phyloP scores from a whole-genome alignment of 2,888 invertebrate species.

The Apodemia hepburni region DNA sequence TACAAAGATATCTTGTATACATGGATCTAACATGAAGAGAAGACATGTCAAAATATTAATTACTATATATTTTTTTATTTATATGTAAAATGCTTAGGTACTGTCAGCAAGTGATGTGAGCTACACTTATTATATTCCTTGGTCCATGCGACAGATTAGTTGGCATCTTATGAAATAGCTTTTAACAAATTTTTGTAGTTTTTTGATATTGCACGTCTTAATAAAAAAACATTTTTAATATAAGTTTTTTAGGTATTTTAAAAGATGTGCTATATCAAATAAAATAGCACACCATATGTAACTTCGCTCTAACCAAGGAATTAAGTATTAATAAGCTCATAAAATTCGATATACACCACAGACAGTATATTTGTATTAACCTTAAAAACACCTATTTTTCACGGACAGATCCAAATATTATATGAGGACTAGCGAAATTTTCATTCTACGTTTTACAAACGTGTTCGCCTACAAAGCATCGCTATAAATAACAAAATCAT shows the following conservation, averaged over 20 bases:
- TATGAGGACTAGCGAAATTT: conserved; percentile 67
- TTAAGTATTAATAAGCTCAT: conserved; percentile 77
- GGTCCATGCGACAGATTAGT: conserved; percentile 73
- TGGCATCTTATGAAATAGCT: conserved; percentile 69
- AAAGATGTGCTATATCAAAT: conserved; percentile 57
- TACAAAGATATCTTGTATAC: conserved; percentile 67
- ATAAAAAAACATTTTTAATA: background rate
- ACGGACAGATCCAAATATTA: conserved; percentile 70
- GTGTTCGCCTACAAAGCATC: conserved; percentile 58
- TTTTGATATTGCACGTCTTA: conserved; percentile 33
- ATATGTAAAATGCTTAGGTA: conserved; percentile 55
- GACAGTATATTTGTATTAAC: conserved; percentile 66
- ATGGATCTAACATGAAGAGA: conserved; percentile 65
- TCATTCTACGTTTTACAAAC: conserved; percentile 44
- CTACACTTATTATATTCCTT: conserved; percentile 71
- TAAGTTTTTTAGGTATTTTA: conserved; percentile 11
- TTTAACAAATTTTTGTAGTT: conserved; percentile 37
- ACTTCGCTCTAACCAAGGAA: conserved; percentile 58
- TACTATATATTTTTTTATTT: conserved; percentile 26
- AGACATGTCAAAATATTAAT: conserved; percentile 61
- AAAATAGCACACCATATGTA: conserved; percentile 45
- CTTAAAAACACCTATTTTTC: conserved; percentile 61
- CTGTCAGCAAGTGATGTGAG: conserved; percentile 68
- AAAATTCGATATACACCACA: conserved; percentile 78
- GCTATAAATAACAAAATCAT: conserved; percentile 51